Evolutionary conservation across 2,113 vertebrate genomes (phyloP).

Genomic region (Siniperca chuatsi): DNA sequence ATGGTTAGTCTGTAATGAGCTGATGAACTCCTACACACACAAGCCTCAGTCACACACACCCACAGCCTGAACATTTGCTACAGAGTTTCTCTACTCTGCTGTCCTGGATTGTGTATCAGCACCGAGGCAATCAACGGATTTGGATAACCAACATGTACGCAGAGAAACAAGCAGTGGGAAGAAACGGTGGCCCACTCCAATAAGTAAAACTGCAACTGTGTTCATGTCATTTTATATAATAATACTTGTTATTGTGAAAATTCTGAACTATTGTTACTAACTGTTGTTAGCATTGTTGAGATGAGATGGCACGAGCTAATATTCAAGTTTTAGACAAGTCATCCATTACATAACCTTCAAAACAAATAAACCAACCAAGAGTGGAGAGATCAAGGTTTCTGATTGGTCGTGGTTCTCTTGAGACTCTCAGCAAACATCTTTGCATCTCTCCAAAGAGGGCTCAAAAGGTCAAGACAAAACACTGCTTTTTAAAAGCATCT

Average conservation of each 20-base stretch:
- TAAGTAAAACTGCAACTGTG: background rate
- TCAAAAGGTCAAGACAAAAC: constrained; percentile 50
- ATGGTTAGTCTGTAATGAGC: constrained; percentile 61
- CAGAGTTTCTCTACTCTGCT: constrained; percentile 38
- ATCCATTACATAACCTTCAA: background rate
- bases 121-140: constrained; percentile 37
- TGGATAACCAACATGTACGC: background rate
- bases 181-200: background rate
- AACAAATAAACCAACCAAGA: background rate
- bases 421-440: constrained; percentile 22
- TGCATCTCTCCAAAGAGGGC: constrained; percentile 17
- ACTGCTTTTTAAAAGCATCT: constrained; percentile 40
- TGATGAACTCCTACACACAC: constrained; percentile 65
- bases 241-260: background rate
- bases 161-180: constrained; percentile 15
- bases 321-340: background rate
- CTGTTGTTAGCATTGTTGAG: background rate
- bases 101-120: constrained; percentile 18
- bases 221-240: background rate
- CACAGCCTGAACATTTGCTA: constrained; percentile 47
- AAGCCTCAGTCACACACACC: constrained; percentile 48
- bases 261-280: too few relatives aligned
- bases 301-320: background rate
- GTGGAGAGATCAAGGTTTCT: background rate
- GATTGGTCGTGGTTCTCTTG: constrained; percentile 6